phyloP scores from a whole-genome alignment of 2,113 vertebrate genomes.

The Dryoscopus gambensis region DNA sequence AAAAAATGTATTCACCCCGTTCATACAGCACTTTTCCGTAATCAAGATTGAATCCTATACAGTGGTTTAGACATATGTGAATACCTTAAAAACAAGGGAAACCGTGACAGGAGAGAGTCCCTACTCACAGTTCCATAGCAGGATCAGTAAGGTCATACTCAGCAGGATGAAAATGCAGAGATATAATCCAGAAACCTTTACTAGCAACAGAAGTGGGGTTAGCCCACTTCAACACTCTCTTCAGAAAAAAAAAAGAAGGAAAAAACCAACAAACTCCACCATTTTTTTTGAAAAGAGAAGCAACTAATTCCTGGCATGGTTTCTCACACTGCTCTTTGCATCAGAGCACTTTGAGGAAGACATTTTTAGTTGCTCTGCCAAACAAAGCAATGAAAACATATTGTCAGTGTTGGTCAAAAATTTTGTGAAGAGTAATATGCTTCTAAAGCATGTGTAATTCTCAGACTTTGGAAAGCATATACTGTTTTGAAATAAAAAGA shows the following conservation, averaged over 20 bases:
- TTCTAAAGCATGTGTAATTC: background rate
- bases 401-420: background rate
- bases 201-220: background rate
- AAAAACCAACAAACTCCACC: fast-evolving
- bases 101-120: background rate
- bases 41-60: background rate
- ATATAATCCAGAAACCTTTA: background rate
- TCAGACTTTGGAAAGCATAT: background rate
- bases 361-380: background rate
- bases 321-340: background rate
- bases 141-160: background rate
- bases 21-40: background rate
- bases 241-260: fast-evolving
- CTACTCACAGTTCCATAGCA: background rate
- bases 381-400: background rate
- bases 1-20: background rate
- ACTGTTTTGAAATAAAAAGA: background rate
- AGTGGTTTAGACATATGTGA: background rate
- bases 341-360: background rate
- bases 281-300: background rate
- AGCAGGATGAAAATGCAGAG: background rate
- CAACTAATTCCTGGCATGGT: background rate
- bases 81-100: background rate
- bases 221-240: background rate
- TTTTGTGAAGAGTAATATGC: background rate